phyloP scores from a whole-genome alignment of 2,113 vertebrate species.

The Hyperoodon ampullatus region DNA sequence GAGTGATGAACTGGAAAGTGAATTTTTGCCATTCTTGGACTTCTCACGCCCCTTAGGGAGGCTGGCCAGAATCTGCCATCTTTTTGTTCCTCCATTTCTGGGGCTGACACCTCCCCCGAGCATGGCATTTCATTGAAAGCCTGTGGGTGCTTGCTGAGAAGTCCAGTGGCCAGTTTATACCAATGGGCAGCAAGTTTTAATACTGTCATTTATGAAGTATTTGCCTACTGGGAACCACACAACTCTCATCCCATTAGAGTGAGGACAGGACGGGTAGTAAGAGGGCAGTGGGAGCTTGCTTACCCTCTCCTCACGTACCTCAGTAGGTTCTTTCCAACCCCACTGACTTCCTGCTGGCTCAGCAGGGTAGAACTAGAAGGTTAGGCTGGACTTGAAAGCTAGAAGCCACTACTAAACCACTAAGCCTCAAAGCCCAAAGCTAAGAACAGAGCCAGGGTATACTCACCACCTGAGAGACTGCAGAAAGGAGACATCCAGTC shows the following conservation, averaged over 20 bases:
- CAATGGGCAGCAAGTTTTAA: slow-evolving; percentile 33
- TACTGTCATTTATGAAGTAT: slow-evolving; percentile 23
- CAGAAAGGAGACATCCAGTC: background rate
- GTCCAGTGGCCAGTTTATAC: background rate
- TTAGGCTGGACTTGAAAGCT: slow-evolving; percentile 29
- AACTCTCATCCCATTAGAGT: slow-evolving; percentile 54
- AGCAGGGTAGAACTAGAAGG: slow-evolving; percentile 36
- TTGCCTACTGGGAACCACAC: slow-evolving; percentile 48
- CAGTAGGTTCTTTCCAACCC: background rate
- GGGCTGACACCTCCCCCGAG: background rate
- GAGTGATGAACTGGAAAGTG: background rate
- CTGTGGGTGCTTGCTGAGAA: background rate
- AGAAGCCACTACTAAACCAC: slow-evolving; percentile 55
- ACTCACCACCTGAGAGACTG: background rate
- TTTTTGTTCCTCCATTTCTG: slow-evolving; percentile 34
- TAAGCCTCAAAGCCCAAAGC: slow-evolving; percentile 52
- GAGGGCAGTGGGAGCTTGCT: background rate
- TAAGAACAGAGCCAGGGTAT: slow-evolving; percentile 14
- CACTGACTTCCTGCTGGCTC: background rate
- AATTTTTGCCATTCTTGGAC: slow-evolving; percentile 24
- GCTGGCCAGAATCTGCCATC: slow-evolving; percentile 31
- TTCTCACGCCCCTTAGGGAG: background rate
- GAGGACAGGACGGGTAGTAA: slow-evolving; percentile 1
- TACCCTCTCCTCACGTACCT: slow-evolving; percentile 4
- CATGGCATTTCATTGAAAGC: slow-evolving; percentile 27